Evolutionary conservation across 2,797 vertebrate species (phyloP).

Genomic region (Borostomias antarcticus): DNA sequence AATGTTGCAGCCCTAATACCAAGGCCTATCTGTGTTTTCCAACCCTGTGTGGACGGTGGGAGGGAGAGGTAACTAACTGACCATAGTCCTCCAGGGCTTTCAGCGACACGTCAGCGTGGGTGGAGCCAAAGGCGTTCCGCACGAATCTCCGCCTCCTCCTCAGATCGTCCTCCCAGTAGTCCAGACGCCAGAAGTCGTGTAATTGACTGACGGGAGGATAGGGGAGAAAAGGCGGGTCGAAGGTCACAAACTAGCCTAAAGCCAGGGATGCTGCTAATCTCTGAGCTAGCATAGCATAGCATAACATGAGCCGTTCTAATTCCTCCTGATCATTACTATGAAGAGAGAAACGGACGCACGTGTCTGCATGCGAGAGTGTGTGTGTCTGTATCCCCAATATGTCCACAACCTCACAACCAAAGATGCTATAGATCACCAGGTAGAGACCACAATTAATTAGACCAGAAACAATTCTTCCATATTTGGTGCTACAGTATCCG

Average conservation of each 20-base stretch:
- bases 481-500: no score
- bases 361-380: no score
- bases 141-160: conserved; percentile 94
- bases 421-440: no score
- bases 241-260: neutral
- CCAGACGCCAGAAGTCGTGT: conserved; percentile 98
- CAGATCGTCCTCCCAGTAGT: conserved; percentile 99
- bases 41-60: neutral
- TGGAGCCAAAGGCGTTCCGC: conserved; percentile 95
- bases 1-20: no score
- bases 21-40: no score
- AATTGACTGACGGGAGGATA: conserved; percentile 80
- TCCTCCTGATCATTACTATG: no score
- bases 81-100: conserved; percentile 92
- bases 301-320: neutral
- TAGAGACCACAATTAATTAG: no score
- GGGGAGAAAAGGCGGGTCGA: conserved; percentile 2
- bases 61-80: conserved; percentile 77
- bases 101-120: conserved; percentile 88
- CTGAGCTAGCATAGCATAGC: neutral
- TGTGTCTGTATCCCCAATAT: no score
- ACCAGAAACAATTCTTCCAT: no score
- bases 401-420: no score
- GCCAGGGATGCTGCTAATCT: neutral
- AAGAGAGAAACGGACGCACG: no score